phyloP scores from a whole-genome alignment of 2,888 invertebrate genomes.

The Lepidochitona cinerea region DNA sequence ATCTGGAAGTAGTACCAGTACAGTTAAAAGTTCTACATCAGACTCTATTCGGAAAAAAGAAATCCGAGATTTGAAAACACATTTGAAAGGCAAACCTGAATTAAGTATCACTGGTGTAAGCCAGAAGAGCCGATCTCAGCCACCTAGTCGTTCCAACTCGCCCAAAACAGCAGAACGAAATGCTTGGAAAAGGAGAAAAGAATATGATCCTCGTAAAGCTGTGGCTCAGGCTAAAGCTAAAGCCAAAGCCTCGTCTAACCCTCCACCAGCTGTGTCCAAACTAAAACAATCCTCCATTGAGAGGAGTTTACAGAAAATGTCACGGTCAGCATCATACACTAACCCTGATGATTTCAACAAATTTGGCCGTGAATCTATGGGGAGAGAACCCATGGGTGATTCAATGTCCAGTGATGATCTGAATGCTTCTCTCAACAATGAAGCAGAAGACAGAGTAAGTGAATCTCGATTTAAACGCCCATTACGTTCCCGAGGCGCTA shows the following conservation, averaged over 20 bases:
- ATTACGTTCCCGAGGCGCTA: not conserved
- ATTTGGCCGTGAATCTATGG: constrained; percentile 13
- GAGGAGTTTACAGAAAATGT: constrained; percentile 34
- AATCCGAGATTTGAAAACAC: not conserved
- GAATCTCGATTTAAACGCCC: constrained; percentile 33
- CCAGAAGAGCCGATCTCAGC: constrained; percentile 47
- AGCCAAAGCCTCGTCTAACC: constrained; percentile 7
- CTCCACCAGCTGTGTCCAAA: not conserved
- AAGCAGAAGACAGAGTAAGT: constrained; percentile 39
- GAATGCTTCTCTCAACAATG: constrained; percentile 40
- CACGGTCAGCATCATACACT: constrained; percentile 57
- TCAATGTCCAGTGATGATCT: constrained; percentile 51
- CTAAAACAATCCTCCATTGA: not conserved
- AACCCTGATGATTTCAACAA: constrained; percentile 44
- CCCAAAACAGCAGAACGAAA: constrained; percentile 81
- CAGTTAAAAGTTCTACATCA: not conserved
- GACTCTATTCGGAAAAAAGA: not conserved
- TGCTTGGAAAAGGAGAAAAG: constrained; percentile 96
- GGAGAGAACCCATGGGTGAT: constrained; percentile 26
- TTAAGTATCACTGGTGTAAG: constrained; percentile 51
- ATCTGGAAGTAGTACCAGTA: not conserved
- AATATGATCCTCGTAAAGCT: constrained; percentile 95
- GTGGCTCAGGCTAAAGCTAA: constrained; percentile 81
- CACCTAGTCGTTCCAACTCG: constrained; percentile 53
- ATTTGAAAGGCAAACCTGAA: constrained; percentile 35